These are phyloP conservation scores for Proterorhinus semilunaris DNA, from an alignment of 2,113 vertebrate species.

Conservation along the genomic window DNA sequence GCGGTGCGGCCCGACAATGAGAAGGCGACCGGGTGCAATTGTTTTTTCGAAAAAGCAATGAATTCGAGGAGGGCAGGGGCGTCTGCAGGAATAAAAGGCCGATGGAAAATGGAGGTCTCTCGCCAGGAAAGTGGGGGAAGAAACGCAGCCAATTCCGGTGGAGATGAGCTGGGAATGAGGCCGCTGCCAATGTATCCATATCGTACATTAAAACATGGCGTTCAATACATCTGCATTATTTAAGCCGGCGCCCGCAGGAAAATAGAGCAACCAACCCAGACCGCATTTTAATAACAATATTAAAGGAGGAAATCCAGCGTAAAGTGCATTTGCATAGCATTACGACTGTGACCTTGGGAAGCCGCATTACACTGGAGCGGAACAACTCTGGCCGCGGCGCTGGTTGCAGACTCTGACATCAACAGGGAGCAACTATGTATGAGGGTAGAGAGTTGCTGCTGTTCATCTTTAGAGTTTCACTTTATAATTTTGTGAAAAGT, in stretches of 20 bases:
- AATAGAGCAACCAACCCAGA: conserved; percentile 8
- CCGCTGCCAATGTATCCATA: conserved; percentile 50
- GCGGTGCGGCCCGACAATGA: conserved; percentile 25
- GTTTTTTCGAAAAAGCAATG: conserved; percentile 33
- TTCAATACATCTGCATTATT: conserved; percentile 54
- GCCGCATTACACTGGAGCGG: not conserved
- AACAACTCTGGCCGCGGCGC: not conserved
- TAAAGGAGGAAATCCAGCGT: conserved; percentile 29
- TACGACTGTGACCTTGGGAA: conserved; percentile 35
- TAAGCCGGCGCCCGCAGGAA: conserved; percentile 30
- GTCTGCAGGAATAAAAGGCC: not conserved
- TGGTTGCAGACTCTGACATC: too few relatives aligned
- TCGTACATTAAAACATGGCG: conserved; percentile 54
- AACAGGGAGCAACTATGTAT: too few relatives aligned
- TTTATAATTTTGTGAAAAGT: too few relatives aligned
- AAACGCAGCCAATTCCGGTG: conserved; percentile 41
- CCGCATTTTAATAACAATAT: conserved; percentile 31
- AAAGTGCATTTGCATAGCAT: conserved; percentile 40
- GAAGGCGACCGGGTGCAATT: conserved; percentile 10
- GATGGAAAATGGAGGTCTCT: conserved; percentile 4
- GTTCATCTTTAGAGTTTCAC: too few relatives aligned
- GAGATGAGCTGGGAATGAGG: conserved; percentile 34
- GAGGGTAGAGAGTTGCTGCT: too few relatives aligned
- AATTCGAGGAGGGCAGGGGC: conserved; percentile 4
- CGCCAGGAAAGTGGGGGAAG: not conserved